Base-by-base conservation (phyloP, 2,113 vertebrate species). In the Octodon degus region DNA sequence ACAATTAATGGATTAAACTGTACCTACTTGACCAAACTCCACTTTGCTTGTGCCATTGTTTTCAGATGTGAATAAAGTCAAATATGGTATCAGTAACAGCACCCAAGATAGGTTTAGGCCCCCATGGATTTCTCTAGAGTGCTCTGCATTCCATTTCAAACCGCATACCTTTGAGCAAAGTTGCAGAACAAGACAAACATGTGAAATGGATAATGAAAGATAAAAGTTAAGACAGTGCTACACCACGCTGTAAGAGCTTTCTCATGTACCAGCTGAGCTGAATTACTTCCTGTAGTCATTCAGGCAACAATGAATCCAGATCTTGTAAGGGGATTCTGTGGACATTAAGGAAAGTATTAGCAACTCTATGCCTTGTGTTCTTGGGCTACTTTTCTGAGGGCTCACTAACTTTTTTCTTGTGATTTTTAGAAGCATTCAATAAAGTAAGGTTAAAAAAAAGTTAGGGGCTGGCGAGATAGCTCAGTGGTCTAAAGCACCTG, bases 341-440 rank as follows among this genome's bases (percentile, higher is more conserved):
- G 13, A 72, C 11, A 7, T 50, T 62, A 87, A n/a, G 20, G 43
- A 3, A 88, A 94, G 14, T 47, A 43, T 43, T 43, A 89, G 76
- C 77, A 1, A n/a, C 50, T 47, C 60, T 50, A 24, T 16, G 43
- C 25, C 68, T 65, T 7, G 12, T 58, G 10, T 50, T 89, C 85
- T 93, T 12, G 65, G 50, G 12, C 7, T 81, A 37, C 63, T 93
- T 96, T 95, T 95, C 55, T 92, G 12, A 67, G 12, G 25, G 27
- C 32, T 62, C 1, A 24, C 10, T 72, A 25, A 58, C 81, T 37
- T 47, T 80, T 95, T 74, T 60, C 22, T 65, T 76, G 86, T 68
- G 55, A 55, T 34, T 58, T 81, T 80, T 83, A 81, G 37, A 93
- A 32, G 12, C 25, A 79, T 84, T 85, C 32, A 63, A 43, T 43